Base-by-base conservation (phyloP, 2,888 invertebrate genomes). In the Conops quadrifasciatus region DNA sequence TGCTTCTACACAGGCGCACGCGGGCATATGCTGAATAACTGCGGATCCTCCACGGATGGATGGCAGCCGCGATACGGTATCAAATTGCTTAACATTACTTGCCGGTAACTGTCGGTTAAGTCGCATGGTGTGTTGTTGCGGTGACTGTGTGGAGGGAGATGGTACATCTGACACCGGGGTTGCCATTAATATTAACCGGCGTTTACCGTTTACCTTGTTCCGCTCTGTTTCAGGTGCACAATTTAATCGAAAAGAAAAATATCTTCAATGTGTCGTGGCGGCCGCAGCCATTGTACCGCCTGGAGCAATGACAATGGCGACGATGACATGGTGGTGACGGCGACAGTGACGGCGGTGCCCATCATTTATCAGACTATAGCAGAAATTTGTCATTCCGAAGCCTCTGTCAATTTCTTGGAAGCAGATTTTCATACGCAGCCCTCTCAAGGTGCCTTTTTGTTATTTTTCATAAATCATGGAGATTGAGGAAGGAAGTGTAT, bases 321-420 rank as follows among this genome's bases (percentile, higher is more conserved):
- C 36, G 36, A 36, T 9, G 36, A 36, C 9, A 9, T 9, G 36
- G 9, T 9, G 36, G 9, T 9, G 36, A 36, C 9, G 36, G 9
- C 9, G 36, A 36, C 36, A 36, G 69, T 30, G 51, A 72, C 60
- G 62, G 58, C 43, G 76, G 79, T 78, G 78, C 73, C 77, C 77
- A 80, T 80, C 82, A 82, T 82, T 82, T 82, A 81, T 82, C 82
- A 82, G 81, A 77, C 80, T 78, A 79, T 81, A 80, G 75, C 81
- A 81, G 80, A 80, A 82, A 82, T 82, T 82, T 82, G 82, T 82
- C 82, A 82, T 82, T 80, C 78, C 78, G 78, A 80, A 67, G 73
- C 74, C 80, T 78, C 82, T 81, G 81, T 82, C 81, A 82, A 82
- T 82, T 81, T 58, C 58, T 28, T 16, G 11, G 5, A 21, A 13